These are phyloP conservation scores for Phyllotis vaccarum DNA, from an alignment of 2,797 vertebrate species.

Conservation along the genomic window DNA sequence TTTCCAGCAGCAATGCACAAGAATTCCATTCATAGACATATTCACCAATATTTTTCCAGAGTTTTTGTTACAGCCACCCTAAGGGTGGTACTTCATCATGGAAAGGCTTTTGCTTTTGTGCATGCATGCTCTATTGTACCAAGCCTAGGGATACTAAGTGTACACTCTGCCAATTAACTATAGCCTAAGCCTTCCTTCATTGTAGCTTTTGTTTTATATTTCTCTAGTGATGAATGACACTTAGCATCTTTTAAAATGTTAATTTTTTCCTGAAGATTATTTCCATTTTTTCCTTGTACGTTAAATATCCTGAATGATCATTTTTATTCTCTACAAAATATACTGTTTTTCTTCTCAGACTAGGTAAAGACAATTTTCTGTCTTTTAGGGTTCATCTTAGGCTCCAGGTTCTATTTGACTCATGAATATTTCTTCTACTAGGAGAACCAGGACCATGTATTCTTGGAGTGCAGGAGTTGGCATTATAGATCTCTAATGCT, in stretches of 20 bases:
- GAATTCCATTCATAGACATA: background rate
- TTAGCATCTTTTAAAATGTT: background rate
- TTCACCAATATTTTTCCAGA: background rate
- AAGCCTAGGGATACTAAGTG: background rate
- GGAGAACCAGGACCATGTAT: background rate
- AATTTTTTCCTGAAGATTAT: background rate
- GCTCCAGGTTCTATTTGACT: background rate
- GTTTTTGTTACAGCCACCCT: background rate
- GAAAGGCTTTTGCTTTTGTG: background rate
- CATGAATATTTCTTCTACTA: background rate
- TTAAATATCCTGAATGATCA: conserved; percentile 40
- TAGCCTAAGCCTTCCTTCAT: background rate
- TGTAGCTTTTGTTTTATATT: conserved; percentile 5
- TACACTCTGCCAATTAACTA: background rate
- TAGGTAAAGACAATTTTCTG: background rate
- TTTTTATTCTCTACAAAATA: conserved; percentile 6
- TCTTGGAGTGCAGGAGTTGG: background rate
- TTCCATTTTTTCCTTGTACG: conserved; percentile 4
- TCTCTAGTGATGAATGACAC: background rate
- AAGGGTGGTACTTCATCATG: background rate
- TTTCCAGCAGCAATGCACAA: background rate
- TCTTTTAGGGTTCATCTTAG: background rate
- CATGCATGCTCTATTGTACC: background rate
- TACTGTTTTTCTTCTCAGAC: background rate
- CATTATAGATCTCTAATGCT: background rate